Percentiles rank a stretch among this genome's conserved stretches.
These are phyloP conservation scores for Sebastes oblongus DNA, from an alignment of 2,797 vertebrate species.

Conservation along the genomic window DNA sequence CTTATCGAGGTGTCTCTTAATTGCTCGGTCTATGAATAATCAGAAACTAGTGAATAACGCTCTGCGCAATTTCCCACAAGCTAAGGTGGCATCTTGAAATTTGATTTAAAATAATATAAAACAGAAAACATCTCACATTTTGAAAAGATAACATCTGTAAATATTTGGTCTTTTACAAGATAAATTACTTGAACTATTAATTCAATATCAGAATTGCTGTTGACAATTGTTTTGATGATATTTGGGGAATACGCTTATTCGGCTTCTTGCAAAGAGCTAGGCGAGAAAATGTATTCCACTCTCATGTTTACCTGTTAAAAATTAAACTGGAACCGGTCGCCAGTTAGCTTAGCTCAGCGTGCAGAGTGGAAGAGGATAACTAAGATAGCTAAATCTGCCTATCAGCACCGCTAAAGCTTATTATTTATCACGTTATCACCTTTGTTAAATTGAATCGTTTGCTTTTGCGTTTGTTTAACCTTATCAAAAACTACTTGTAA, in stretches of 20 bases:
- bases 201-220: neutral
- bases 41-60: neutral
- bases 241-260: neutral
- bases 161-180: neutral
- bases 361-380: too few species aligned
- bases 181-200: neutral
- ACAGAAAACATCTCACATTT: neutral
- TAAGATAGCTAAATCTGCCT: too few species aligned
- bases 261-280: neutral
- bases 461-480: too few species aligned
- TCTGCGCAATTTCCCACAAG: neutral
- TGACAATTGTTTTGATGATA: neutral
- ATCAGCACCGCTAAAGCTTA: too few species aligned
- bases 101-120: neutral
- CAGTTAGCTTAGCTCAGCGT: too few species aligned
- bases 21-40: neutral
- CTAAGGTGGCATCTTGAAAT: neutral
- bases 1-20: neutral
- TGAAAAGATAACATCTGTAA: neutral
- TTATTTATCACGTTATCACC: too few species aligned
- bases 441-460: too few species aligned
- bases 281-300: accelerated
- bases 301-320: too few species aligned
- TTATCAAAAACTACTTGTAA: too few species aligned
- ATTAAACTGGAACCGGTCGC: too few species aligned